Conservation (phyloP, 2,888 invertebrate genomes). For the Agonum fuliginosum region DNA sequence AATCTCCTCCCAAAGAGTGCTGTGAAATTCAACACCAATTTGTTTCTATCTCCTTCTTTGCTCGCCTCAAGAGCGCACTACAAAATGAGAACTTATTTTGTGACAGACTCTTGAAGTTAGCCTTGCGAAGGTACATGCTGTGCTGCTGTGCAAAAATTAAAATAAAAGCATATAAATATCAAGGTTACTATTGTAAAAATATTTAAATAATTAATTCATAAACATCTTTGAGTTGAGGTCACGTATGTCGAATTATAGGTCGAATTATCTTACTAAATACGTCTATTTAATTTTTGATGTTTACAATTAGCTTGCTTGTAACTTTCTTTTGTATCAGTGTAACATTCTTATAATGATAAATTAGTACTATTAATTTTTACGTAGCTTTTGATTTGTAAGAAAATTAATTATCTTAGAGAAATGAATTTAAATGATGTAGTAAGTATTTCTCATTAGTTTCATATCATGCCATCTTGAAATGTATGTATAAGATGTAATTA, state of each 20-base stretch:
- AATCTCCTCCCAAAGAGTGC: background rate
- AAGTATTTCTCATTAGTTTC: too few species aligned
- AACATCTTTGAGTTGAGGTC: constrained; percentile 50
- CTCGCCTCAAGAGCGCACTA: constrained; percentile 17
- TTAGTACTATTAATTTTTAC: too few species aligned
- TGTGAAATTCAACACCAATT: constrained; percentile 19
- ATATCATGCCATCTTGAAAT: too few species aligned
- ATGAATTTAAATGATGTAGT: too few species aligned
- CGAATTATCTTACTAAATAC: background rate
- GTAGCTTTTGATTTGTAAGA: too few species aligned
- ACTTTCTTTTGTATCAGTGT: too few species aligned
- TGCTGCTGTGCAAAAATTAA: constrained; percentile 23
- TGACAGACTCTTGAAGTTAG: constrained; percentile 25
- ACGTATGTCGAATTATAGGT: constrained; percentile 25
- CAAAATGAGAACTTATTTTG: constrained; percentile 30
- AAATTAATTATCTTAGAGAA: too few species aligned
- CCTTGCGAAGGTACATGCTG: constrained; percentile 19
- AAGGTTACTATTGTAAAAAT: constrained; percentile 48
- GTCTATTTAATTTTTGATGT: background rate
- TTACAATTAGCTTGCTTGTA: too few species aligned
- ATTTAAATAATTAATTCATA: constrained; percentile 45
- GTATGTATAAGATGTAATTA: too few species aligned
- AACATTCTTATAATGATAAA: too few species aligned
- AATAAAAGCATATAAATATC: constrained; percentile 46
- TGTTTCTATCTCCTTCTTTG: background rate